Percentiles rank a stretch among this genome's conserved stretches.
Evolutionary conservation across 1,140 invertebrate species (phyloP).

Genomic region (Orchesella cincta): DNA sequence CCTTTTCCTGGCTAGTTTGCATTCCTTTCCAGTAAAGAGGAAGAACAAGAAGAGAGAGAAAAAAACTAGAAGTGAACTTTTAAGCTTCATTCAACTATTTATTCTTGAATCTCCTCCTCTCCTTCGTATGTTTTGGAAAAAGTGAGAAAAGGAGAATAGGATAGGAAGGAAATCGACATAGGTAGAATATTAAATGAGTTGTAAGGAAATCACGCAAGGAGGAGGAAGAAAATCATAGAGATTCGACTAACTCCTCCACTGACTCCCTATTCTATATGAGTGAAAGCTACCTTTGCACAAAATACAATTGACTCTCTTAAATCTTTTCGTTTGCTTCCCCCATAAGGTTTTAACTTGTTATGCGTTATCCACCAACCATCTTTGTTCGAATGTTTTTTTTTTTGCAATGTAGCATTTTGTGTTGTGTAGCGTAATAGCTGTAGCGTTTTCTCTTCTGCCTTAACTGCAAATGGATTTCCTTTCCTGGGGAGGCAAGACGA

Average conservation of each 20-base stretch:
- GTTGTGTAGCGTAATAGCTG: background rate
- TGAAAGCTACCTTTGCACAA: background rate
- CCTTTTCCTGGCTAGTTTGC: constrained; percentile 1
- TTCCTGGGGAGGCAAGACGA: background rate
- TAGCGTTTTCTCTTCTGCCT: background rate
- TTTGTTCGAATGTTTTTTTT: background rate
- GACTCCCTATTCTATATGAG: background rate
- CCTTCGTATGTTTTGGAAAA: background rate
- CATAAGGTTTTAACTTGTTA: background rate
- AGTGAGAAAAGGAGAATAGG: background rate
- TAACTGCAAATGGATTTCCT: background rate
- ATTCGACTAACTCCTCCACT: background rate
- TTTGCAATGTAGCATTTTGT: background rate
- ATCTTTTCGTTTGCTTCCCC: background rate
- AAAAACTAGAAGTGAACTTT: background rate
- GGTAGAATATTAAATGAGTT: constrained; percentile 25
- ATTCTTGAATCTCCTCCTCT: background rate
- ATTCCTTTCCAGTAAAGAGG: background rate
- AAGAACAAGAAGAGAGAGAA: background rate
- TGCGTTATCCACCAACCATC: background rate
- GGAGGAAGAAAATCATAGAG: background rate
- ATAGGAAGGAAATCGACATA: background rate
- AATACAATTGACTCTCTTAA: background rate
- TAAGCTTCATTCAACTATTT: constrained; percentile 6
- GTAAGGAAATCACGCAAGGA: constrained; percentile 18